Evolutionary conservation across 2,113 vertebrate genomes (phyloP), one percentile per base, ranked within the genome.

Genomic region (Melanotaenia duboulayi): DNA sequence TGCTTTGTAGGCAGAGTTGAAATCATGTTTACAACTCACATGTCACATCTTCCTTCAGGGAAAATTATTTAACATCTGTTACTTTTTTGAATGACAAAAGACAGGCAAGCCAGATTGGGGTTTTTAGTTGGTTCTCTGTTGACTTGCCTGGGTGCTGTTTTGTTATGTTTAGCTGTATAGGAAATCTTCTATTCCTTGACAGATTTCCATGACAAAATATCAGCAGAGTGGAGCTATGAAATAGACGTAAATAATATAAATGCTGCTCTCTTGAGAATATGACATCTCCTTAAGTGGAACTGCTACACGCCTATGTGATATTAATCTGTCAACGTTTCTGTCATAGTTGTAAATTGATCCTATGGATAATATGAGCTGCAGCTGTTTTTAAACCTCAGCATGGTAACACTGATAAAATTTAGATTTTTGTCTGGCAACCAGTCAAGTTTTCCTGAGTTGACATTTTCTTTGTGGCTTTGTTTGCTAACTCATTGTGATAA

Each of bases 1-100:
- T 37, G 66, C 32, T 39, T 60, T 19, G 17, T 39, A 40, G 46
- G 52, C 56, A 25, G 25, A 71, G 58, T 7, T 65, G 32, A 55
- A 65, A 77, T 17, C 62, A 71, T 7, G 9, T 40, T 40, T 66
- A 50, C 11, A 64, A 64, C 2, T 20, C n/a, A 62, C 40, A 46
- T 17, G 12, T 39, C 28, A 35, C 32, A 54, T 24, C 37, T 19
- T 49, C 28, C 28, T 65, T 65, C 13, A 22, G 40, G 7, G 8
- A 25, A 71, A 50, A 68, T 59, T 23, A 70, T 20, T 12, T 39
- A 23, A 39, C 37, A 24, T 32, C 9, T 40, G 32, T 22, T 20
- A 25, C 46, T 42, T 11, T 37, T 79, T 55, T 49, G 14, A 61
- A 51, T 61, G 28, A 19, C 9, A n/a, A 32, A 46, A 22, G 1